A percentile compares a stretch with the other conserved stretches of the same genome.
Conservation (phyloP, 2,113 vertebrate species). For the Corythornis cristatus region DNA sequence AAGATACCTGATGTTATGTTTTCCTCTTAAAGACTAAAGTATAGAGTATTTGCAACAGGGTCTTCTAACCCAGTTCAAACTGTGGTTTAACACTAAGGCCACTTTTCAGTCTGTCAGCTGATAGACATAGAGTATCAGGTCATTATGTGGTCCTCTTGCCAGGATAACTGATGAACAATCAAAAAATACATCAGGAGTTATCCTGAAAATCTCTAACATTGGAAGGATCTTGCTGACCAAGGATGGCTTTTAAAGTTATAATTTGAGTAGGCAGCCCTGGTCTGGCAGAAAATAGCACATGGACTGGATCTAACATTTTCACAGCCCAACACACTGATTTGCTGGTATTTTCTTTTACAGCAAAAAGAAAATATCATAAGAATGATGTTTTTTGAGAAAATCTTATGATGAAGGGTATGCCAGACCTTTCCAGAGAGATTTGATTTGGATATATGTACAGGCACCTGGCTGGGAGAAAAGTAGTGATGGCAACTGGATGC, state of each 20-base stretch:
- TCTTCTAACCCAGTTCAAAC: neutral
- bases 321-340: accelerated
- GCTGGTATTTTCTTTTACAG: neutral
- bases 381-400: no score
- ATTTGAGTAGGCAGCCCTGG: neutral
- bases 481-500: accelerated
- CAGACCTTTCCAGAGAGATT: neutral
- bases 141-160: neutral
- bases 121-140: accelerated
- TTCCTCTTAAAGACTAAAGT: neutral
- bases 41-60: neutral
- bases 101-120: neutral
- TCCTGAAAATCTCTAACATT: neutral
- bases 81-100: neutral
- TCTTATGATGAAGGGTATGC: neutral
- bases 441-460: neutral
- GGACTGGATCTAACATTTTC: neutral
- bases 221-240: neutral
- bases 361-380: neutral
- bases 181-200: neutral
- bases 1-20: neutral
- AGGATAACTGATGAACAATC: neutral
- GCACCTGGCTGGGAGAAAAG: accelerated
- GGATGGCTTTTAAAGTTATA: neutral
- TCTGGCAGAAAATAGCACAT: neutral